A percentile compares a stretch with the other conserved stretches of the same genome.
These are phyloP conservation scores for Melanophora roralis DNA, from an alignment of 2,888 invertebrate genomes.

Conservation along the genomic window DNA sequence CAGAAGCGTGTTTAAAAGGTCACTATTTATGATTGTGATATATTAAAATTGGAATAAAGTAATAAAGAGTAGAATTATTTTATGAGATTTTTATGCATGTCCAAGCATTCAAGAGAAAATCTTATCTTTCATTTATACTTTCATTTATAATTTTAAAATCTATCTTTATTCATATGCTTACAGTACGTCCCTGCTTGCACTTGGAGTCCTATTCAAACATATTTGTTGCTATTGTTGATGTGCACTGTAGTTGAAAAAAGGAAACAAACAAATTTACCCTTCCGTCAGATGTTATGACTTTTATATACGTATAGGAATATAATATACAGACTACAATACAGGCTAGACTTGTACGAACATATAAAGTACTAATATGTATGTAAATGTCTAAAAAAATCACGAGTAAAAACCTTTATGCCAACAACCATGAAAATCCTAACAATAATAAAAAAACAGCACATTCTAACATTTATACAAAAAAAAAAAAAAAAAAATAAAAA, in stretches of 20 bases:
- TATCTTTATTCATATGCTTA: no score
- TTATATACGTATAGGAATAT: background rate
- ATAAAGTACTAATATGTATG: background rate
- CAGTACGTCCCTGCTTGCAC: background rate
- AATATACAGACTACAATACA: background rate
- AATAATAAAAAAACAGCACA: background rate
- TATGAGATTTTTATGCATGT: background rate
- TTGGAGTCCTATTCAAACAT: background rate
- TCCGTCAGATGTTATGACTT: conserved; percentile 24
- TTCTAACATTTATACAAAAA: no score
- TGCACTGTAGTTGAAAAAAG: background rate
- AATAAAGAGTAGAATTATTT: background rate
- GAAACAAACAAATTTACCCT: background rate
- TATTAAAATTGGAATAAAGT: background rate
- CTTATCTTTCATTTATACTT: no score
- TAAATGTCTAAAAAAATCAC: background rate
- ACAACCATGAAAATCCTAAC: background rate
- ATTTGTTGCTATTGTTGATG: background rate
- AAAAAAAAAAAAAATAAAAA: conserved; percentile 1
- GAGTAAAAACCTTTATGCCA: background rate
- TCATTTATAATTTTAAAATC: background rate
- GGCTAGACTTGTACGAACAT: background rate
- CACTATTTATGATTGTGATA: background rate
- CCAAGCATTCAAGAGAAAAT: background rate
- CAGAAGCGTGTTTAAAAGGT: background rate